Evolutionary conservation across 2,113 vertebrate genomes (phyloP), one percentile per base, ranked within the genome.

Genomic region (Stigmatopora nigra): DNA sequence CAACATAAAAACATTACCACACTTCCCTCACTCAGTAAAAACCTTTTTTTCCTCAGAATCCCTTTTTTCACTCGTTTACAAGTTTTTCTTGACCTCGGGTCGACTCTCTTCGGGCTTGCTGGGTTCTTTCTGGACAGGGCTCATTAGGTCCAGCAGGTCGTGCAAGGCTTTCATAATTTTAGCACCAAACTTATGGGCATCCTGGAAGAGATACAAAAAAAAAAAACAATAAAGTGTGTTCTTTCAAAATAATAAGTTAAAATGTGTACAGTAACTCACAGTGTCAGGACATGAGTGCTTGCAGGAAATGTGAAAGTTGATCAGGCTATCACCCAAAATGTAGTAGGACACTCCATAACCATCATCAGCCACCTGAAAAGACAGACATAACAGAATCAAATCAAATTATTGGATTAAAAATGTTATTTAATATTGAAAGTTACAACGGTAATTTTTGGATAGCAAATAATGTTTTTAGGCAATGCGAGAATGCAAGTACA

Each of bases 221-320:
- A 53, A 4, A 55, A 45, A 22, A 53, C 3, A 55, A 9, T 36
- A 41, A 35, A 41, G n/a, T 62, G 14, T 36, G 41, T 4, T 5
- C 38, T 41, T 41, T 7, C 38, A 41, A 41, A 41, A 41, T 8
- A 41, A 4, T 41, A 41, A 0, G 38, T 31, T 3, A 31, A 31
- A 31, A 31, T 31, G 25, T 31, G 25, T 31, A 31, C 25, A 19
- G 4, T 5, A 61, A 86, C 91, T 86, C 64, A 95, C 94, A 66
- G 94, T 96, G 49, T 91, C 86, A 38, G 87, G 75, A 82, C 93
- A 93, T 1, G 94, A 95, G 68, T 90, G 82, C 75, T 93, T 95
- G 92, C 92, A 92, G 1, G 94, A 93, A 80, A 96, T 84, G 77
- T 96, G 94, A 75, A 96, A 93, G 75, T 91, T 92, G 57, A 96